phyloP scores from a whole-genome alignment of 2,888 invertebrate species.

The Pterostichus niger region DNA sequence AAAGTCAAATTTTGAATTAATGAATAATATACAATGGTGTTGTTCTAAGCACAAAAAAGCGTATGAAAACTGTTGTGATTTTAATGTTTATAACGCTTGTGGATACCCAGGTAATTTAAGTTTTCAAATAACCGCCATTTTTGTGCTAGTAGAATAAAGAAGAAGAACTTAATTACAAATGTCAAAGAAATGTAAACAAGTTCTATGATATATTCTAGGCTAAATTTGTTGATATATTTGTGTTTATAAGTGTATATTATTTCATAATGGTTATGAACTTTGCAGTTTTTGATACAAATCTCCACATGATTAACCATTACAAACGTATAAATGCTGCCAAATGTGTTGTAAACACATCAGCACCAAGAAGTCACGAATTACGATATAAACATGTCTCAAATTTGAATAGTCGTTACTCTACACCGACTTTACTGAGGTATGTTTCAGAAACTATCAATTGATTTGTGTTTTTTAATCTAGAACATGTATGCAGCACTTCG shows the following conservation, averaged over 20 bases:
- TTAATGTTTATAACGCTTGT: not conserved
- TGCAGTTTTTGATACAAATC: slow-evolving; percentile 70
- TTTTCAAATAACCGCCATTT: slow-evolving; percentile 5
- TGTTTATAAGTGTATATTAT: not conserved
- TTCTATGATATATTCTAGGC: slow-evolving; percentile 31
- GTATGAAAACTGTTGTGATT: not conserved
- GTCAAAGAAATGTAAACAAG: slow-evolving; percentile 59
- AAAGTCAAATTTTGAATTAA: slow-evolving; percentile 49
- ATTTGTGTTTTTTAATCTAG: slow-evolving; percentile 15
- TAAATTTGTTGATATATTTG: not conserved
- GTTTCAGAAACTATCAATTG: not conserved
- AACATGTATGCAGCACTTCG: slow-evolving; percentile 16
- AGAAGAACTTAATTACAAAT: slow-evolving; percentile 55
- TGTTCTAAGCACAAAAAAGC: slow-evolving; percentile 4
- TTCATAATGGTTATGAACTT: slow-evolving; percentile 64
- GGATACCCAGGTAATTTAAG: slow-evolving; percentile 12
- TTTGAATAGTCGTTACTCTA: slow-evolving; percentile 42
- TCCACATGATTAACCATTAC: slow-evolving; percentile 78
- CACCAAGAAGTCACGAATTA: slow-evolving; percentile 71
- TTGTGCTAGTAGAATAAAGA: not conserved
- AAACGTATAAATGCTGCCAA: slow-evolving; percentile 74
- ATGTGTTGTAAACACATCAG: slow-evolving; percentile 74
- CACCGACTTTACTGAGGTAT: slow-evolving; percentile 59
- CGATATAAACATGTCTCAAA: slow-evolving; percentile 22
- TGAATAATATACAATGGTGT: not conserved